phyloP scores from a whole-genome alignment of 2,888 invertebrate genomes.

The Amphipoea oculea region DNA sequence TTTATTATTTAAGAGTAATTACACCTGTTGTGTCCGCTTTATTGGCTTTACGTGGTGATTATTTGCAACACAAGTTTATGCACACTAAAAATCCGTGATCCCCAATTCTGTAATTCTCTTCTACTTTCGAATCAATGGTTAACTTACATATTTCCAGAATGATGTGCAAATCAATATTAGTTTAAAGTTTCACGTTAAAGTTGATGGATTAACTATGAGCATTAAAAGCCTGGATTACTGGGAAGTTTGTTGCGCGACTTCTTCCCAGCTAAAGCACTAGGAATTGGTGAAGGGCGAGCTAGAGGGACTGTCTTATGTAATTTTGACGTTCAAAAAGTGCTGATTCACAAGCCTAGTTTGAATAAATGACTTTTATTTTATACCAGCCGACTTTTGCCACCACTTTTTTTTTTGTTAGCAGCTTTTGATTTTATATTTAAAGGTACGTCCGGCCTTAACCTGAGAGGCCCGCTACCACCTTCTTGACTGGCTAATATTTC shows the following conservation, averaged over 20 bases:
- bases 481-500: background rate
- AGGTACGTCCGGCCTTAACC: background rate
- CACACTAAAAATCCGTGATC: accelerated
- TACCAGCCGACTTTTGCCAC: no score
- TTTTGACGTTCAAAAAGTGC: background rate
- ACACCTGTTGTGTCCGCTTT: slow-evolving; percentile 2
- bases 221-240: background rate
- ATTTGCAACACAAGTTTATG: background rate
- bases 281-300: background rate
- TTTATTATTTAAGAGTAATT: slow-evolving; percentile 25
- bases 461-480: background rate
- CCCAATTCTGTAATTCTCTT: background rate
- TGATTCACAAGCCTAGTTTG: background rate
- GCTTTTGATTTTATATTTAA: background rate
- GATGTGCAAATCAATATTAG: background rate
- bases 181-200: background rate
- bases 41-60: background rate
- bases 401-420: no score
- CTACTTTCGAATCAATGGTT: background rate
- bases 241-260: background rate
- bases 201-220: no score
- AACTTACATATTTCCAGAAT: no score
- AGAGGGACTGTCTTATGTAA: background rate
- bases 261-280: background rate
- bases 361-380: background rate